Evolutionary conservation across 2,797 vertebrate species (phyloP), one percentile per base, ranked within the genome.

Genomic region (Oryzias dopingdopingensis): DNA sequence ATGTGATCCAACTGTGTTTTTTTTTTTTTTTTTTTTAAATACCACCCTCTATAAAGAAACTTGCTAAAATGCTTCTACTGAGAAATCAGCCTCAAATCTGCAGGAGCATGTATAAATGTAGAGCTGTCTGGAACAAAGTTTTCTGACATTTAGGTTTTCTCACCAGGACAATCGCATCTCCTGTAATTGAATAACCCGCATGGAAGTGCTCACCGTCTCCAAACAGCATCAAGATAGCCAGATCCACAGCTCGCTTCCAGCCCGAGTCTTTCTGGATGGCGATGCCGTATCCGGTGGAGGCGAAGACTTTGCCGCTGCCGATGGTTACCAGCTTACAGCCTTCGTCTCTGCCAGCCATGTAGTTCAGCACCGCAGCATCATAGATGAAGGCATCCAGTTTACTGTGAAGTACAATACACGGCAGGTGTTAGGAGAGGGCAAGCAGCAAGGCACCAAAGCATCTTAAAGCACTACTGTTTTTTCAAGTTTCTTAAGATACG

Each of bases 301-400:
- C 97, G 56, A 99, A 99, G 54, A 98, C 95, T 79, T 98, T 97
- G 41, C 97, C 97, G 6, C 96, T 98, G 42, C 97, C 97, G 56
- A 99, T 99, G 0, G 97, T 99, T 71, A 99, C 97, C 64, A 99
- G 90, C 77, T 99, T 99, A 70, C 97, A 99, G 73, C 97, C 97
- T 86, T 99, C 97, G 44, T 99, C 97, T 85, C 96, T 90, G 63
- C 97, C 97, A 0, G 97, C 97, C 97, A 99, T 99, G 90, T 99
- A 99, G 88, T 99, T 99, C 24, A 99, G 89, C 81, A 99, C 97
- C 4, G 97, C 97, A 16, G 97, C 97, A 22, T 99, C 97, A 20
- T 99, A 99, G 90, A 98, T 99, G 89, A 99, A 99, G 71, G 97
- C 97, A 52, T 99, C 97, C 86, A 99, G 79, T 84, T 99, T 99